These are phyloP conservation scores for Sebastiscus albofasciatus DNA, from an alignment of 2,797 vertebrate species.

Conservation along the genomic window DNA sequence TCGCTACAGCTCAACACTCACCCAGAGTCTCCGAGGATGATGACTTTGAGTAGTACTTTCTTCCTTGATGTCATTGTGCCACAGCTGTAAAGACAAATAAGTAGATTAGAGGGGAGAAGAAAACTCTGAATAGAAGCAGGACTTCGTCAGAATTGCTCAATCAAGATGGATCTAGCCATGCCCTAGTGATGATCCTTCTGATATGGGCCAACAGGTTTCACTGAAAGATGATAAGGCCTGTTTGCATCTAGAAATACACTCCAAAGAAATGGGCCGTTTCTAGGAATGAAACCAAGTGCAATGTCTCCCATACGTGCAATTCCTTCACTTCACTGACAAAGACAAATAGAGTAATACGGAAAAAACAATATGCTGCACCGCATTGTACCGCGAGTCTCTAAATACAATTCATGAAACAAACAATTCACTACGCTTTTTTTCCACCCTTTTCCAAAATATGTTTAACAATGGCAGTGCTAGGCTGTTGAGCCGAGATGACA, in stretches of 20 bases:
- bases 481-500: background rate
- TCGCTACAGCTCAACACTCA: constrained; percentile 79
- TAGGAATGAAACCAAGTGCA: constrained; percentile 1
- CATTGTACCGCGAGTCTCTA: background rate
- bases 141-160: background rate
- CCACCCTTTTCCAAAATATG: background rate
- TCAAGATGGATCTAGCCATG: background rate
- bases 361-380: background rate
- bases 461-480: constrained; percentile 8
- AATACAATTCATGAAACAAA: constrained; percentile 16
- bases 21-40: constrained; percentile 98
- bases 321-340: constrained; percentile 10
- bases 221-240: constrained; percentile 8
- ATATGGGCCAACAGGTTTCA: background rate
- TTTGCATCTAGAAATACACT: constrained; percentile 15
- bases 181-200: background rate
- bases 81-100: constrained; percentile 73
- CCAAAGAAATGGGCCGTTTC: constrained; percentile 5
- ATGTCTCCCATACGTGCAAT: background rate
- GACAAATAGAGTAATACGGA: background rate
- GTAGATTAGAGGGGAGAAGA: background rate
- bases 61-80: constrained; percentile 98
- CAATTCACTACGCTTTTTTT: background rate
- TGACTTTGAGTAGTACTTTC: constrained; percentile 99
- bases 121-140: background rate